phyloP scores from a whole-genome alignment of 1,140 invertebrate genomes.

The Trichogramma pretiosum region DNA sequence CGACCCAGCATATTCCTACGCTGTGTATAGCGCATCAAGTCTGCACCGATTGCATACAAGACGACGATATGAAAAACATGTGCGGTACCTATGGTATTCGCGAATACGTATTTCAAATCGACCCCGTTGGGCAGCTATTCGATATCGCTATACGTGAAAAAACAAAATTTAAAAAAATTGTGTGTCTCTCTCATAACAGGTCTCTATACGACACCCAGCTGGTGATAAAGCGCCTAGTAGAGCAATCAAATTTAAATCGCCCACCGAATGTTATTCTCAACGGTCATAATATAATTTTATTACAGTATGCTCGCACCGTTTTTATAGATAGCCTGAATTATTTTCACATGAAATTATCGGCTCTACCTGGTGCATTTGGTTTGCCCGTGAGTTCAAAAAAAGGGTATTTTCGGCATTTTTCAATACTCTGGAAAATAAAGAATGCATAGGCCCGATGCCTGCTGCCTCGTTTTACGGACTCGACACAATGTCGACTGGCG shows the following conservation, averaged over 20 bases:
- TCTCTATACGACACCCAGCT: conserved; percentile 24
- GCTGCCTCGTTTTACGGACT: conserved; percentile 16
- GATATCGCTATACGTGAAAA: not conserved
- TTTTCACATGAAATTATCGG: conserved; percentile 23
- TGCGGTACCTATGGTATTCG: not conserved
- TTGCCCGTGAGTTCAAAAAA: conserved; percentile 13
- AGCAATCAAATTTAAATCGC: not conserved
- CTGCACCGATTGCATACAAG: not conserved
- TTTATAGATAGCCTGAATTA: conserved; percentile 29
- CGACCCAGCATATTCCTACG: not conserved
- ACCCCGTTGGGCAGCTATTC: conserved; percentile 6
- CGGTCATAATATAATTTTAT: conserved; percentile 20
- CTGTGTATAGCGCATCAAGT: not conserved
- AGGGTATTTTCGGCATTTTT: conserved; percentile 26
- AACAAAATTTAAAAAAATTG: conserved; percentile 1
- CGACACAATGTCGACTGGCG: conserved; percentile 13
- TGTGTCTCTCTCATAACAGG: conserved; percentile 23
- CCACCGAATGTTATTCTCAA: conserved; percentile 20
- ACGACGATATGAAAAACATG: not conserved
- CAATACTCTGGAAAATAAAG: conserved; percentile 21
- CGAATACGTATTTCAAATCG: not conserved
- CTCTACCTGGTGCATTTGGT: conserved; percentile 24
- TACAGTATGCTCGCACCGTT: conserved; percentile 12
- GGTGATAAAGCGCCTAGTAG: conserved; percentile 21
- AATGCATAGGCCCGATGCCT: conserved; percentile 14